Evolutionary conservation across 2,888 invertebrate species (phyloP), one percentile per base, ranked within the genome.

Genomic region (Acrobasis suavella): DNA sequence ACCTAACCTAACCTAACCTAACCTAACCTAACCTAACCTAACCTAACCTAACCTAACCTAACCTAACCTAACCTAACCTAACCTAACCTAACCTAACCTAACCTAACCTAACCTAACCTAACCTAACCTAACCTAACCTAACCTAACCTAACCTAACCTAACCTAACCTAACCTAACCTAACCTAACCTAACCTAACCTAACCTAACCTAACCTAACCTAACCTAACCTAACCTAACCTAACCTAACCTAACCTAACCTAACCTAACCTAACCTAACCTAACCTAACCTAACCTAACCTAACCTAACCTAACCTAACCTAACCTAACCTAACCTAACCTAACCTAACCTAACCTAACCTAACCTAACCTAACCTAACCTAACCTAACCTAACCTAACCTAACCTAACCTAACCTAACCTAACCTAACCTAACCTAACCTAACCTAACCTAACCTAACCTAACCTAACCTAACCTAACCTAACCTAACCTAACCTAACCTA

Each of bases 181-280:
- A 66, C 66, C 65, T 66, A 65, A 65, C 65, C 65, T 65, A 67
- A 67, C 67, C 67, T 65, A 67, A 67, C 67, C 67, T 67, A 67
- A 67, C 67, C 67, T 67, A 67, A 67, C 67, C 67, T 65, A 65
- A 67, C 67, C 67, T 67, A 67, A 67, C 67, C 67, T 66, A 66
- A 66, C 66, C 64, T 66, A 66, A 66, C 65, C 65, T 65, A 65
- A 65, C 65, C 65, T 66, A 66, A 66, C 66, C 66, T 66, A 66
- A 66, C 66, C 60, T 64, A 64, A 64, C 66, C 64, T 64, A 65
- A 66, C 66, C 66, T 66, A 66, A 66, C 65, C 66, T 66, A 66
- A 66, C 66, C 66, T 66, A 66, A 66, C 66, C 66, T 66, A 66
- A 66, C 65, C 65, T 66, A 66, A 66, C 66, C 66, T 66, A 66